A percentile compares a stretch with the other conserved stretches of the same genome.
These are phyloP conservation scores for Zelostemma sp. DNA, from an alignment of 1,140 invertebrate genomes.

Conservation along the genomic window DNA sequence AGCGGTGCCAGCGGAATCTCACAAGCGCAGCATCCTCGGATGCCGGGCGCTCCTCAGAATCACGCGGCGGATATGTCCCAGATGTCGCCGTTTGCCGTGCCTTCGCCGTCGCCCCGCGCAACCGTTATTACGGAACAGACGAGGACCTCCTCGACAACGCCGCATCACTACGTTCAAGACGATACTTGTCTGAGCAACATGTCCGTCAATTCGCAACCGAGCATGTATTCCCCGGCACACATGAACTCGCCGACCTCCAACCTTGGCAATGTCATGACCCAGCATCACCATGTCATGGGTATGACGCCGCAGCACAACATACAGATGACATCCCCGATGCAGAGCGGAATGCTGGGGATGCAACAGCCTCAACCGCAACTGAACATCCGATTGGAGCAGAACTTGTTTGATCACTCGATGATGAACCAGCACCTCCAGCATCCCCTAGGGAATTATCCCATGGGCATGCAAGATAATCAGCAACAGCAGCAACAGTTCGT, in stretches of 20 bases:
- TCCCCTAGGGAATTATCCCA: conserved; percentile 45
- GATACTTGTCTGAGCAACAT: conserved; percentile 69
- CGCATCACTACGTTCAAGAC: conserved; percentile 71
- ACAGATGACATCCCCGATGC: conserved; percentile 49
- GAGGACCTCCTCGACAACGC: conserved; percentile 68
- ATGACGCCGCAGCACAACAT: conserved; percentile 54
- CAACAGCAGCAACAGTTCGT: conserved; percentile 60
- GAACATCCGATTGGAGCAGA: conserved; percentile 54
- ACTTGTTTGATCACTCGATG: conserved; percentile 59
- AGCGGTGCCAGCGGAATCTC: conserved; percentile 59
- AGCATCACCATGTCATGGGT: conserved; percentile 50
- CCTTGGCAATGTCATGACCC: conserved; percentile 54
- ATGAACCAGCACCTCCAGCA: conserved; percentile 62
- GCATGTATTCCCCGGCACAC: conserved; percentile 70
- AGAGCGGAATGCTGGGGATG: conserved; percentile 48
- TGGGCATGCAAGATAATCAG: conserved; percentile 53
- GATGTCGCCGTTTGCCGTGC: conserved; percentile 66
- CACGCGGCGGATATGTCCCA: conserved; percentile 70
- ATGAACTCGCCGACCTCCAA: conserved; percentile 60
- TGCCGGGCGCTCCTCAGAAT: conserved; percentile 67
- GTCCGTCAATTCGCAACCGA: conserved; percentile 69
- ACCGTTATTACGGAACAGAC: conserved; percentile 72
- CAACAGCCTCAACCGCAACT: conserved; percentile 68
- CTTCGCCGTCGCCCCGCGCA: conserved; percentile 66
- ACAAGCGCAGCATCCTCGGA: conserved; percentile 72